Conservation (phyloP, 2,797 vertebrate genomes). For the Taenioides sp. region DNA sequence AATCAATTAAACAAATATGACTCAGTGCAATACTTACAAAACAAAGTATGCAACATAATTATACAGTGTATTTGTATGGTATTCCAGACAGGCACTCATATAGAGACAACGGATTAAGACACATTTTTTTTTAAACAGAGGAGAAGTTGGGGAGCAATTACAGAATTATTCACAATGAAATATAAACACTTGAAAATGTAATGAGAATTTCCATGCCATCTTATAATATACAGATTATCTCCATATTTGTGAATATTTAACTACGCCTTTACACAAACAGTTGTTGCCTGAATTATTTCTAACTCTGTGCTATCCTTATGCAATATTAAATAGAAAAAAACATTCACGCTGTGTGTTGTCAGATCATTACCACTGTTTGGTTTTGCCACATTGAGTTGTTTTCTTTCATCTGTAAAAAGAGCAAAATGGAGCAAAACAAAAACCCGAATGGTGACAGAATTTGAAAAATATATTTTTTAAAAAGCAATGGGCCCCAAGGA, state of each 20-base stretch:
- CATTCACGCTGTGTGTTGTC: conserved; percentile 21
- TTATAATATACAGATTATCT: neutral
- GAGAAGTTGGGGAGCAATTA: neutral
- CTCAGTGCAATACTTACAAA: too few species aligned
- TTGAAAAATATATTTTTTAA: neutral
- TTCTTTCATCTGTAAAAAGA: neutral
- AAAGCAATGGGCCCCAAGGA: conserved; percentile 5
- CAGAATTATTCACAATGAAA: neutral
- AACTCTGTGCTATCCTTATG: conserved; percentile 7
- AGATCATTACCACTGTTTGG: conserved; percentile 9
- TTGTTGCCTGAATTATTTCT: conserved; percentile 2
- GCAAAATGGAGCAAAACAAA: neutral
- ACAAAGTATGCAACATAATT: too few species aligned
- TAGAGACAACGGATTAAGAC: too few species aligned
- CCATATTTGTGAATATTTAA: neutral
- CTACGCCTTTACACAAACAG: neutral
- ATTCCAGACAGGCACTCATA: too few species aligned
- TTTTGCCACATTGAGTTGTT: conserved; percentile 11
- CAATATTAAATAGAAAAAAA: conserved; percentile 16
- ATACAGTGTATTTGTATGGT: too few species aligned
- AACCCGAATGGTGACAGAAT: conserved; percentile 15
- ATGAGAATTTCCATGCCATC: neutral
- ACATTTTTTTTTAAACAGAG: neutral
- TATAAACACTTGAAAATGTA: neutral
- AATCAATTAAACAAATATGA: too few species aligned